phyloP scores from a whole-genome alignment of 2,113 vertebrate species.

The Gallinago paraguaiae region DNA sequence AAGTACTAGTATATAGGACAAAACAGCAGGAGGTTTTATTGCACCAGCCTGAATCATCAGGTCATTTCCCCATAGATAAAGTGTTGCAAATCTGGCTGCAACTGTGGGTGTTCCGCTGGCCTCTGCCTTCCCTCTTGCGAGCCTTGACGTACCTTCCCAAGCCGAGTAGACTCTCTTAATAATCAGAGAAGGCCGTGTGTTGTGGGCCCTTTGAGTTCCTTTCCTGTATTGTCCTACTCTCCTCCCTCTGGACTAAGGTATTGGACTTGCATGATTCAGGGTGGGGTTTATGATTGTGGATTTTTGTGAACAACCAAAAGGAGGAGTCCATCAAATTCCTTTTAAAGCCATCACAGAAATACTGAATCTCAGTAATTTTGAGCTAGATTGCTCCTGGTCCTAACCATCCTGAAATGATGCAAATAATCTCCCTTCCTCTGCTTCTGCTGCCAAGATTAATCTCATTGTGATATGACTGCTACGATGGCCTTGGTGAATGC shows the following conservation, averaged over 20 bases:
- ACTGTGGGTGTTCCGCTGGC: background rate
- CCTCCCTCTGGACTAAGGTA: background rate
- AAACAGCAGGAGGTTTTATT: background rate
- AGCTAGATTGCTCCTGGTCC: background rate
- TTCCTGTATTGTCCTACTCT: background rate
- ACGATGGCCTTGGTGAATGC: background rate
- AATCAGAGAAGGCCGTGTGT: rapidly evolving
- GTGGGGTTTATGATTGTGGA: background rate
- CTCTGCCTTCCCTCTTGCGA: background rate
- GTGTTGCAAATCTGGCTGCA: background rate
- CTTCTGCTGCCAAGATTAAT: background rate
- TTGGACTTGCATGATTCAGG: background rate
- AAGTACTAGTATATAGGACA: background rate
- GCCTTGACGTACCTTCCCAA: background rate
- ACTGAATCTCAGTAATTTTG: background rate
- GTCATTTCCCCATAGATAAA: background rate
- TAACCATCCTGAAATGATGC: background rate
- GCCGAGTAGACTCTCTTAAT: background rate
- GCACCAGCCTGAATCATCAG: background rate
- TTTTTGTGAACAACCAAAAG: background rate
- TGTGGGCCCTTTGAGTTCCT: background rate
- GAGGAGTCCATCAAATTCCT: background rate
- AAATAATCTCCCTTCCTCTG: background rate
- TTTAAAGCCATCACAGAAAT: background rate
- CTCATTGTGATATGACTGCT: background rate